Base-by-base conservation (phyloP, 2,113 vertebrate species). In the Dicentrarchus labrax region DNA sequence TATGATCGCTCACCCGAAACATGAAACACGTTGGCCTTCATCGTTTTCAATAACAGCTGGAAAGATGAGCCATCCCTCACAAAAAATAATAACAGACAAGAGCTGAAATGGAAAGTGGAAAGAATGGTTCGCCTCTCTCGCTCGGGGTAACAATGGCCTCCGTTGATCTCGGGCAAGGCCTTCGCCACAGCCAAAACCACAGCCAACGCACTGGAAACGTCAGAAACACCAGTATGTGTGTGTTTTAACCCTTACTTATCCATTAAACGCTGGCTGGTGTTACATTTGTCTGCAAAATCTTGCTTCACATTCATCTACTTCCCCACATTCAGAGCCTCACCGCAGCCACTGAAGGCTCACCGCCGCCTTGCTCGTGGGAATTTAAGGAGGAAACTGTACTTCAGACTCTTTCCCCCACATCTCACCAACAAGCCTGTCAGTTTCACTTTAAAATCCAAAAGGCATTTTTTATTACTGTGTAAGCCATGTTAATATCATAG, bases 41-140 rank as follows among this genome's bases (percentile, higher is more conserved):
- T 75, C 15, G 2, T 72, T 41, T 66, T 76, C 22, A 57, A 5
- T 54, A 80, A 65, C 69, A 78, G 66, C 54, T 85, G 79, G 66
- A 78, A 78, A 48, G 61, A 82, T n/a, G 73, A 85, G 56, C 41
- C 6, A n/a, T 60, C 71, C 12, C 70, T 76, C 72, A 68, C 78
- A 39, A n/a, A 72, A 48, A 73, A 56, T 0, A 79, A 51, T 8
- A 51, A 74, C 24, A 85, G 84, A 87, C 81, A 67, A 75, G 78
- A 81, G 79, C 79, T 79, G 89, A 83, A 79, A 53, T 86, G 91
- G 88, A 91, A 83, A 89, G 57, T 87, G 90, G 83, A 86, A 83
- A 91, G 82, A 91, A 87, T 84, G 89, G 86, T 57, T 68, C 22
- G 45, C 45, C 65, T 82, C 77, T 82, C 71, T 78, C 41, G 1